These are phyloP conservation scores for Zaprionus lineosus DNA, from an alignment of 2,888 invertebrate genomes.

Conservation along the genomic window DNA sequence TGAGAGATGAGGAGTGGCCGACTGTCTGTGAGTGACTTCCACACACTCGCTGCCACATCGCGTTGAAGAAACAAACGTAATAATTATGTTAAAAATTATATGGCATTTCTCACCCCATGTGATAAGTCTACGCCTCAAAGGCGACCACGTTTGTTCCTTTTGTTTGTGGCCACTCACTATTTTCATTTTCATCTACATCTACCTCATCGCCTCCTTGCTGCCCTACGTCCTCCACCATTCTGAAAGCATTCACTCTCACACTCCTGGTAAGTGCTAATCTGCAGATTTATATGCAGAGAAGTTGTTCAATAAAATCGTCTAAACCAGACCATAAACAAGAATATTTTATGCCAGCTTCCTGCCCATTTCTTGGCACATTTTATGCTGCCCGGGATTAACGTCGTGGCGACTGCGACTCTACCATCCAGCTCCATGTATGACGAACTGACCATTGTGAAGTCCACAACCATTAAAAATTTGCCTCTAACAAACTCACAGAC, in stretches of 20 bases:
- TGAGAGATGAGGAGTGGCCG: too few species aligned
- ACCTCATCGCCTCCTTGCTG: slow-evolving; percentile 7
- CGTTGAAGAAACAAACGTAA: slow-evolving; percentile 73
- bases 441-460: slow-evolving; percentile 49
- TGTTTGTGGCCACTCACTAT: slow-evolving; percentile 21
- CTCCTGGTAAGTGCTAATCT: slow-evolving; percentile 70
- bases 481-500: slow-evolving; percentile 14
- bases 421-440: slow-evolving; percentile 23
- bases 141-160: slow-evolving; percentile 24
- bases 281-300: slow-evolving; percentile 81
- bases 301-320: slow-evolving; percentile 81
- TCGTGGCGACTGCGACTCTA: slow-evolving; percentile 12
- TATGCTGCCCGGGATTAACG: slow-evolving; percentile 61
- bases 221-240: too few species aligned
- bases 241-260: slow-evolving; percentile 9
- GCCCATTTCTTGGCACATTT: slow-evolving; percentile 53
- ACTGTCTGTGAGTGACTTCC: too few species aligned
- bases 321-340: slow-evolving; percentile 77
- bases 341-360: slow-evolving; percentile 71
- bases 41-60: too few species aligned
- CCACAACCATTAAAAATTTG: slow-evolving; percentile 32
- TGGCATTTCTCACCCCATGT: slow-evolving; percentile 73
- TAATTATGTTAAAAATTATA: slow-evolving; percentile 77
- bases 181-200: slow-evolving; percentile 9
- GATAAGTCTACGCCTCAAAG: slow-evolving; percentile 4